These are phyloP conservation scores for Amphimallon solstitiale DNA, from an alignment of 2,888 invertebrate genomes.

Conservation along the genomic window DNA sequence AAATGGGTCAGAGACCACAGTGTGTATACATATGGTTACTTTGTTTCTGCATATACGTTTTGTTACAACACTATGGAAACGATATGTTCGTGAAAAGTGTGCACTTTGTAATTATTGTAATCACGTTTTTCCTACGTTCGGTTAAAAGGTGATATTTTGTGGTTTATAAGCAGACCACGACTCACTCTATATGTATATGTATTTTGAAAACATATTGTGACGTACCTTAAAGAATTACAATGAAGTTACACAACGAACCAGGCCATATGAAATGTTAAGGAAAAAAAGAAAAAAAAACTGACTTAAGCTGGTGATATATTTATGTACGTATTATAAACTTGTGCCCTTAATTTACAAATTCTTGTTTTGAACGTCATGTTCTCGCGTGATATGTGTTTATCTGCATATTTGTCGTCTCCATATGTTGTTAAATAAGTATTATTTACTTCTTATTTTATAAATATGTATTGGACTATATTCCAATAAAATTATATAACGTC, in stretches of 20 bases:
- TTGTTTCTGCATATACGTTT: background rate
- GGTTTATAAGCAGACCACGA: slow-evolving; percentile 3
- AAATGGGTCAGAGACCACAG: slow-evolving; percentile 13
- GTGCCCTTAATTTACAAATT: too few species aligned
- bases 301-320: slow-evolving; percentile 3
- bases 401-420: too few species aligned
- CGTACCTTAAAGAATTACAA: slow-evolving; percentile 20
- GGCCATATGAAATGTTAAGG: slow-evolving; percentile 21
- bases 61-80: background rate
- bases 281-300: slow-evolving; percentile 20
- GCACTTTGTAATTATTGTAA: slow-evolving; percentile 22
- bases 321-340: too few species aligned
- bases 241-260: slow-evolving; percentile 29
- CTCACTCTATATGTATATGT: background rate
- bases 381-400: too few species aligned
- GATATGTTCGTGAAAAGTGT: background rate
- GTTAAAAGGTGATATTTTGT: slow-evolving; percentile 6
- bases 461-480: too few species aligned
- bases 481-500: too few species aligned
- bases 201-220: slow-evolving; percentile 22
- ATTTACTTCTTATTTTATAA: too few species aligned
- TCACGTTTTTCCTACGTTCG: background rate
- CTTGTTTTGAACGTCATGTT: too few species aligned
- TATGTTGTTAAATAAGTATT: too few species aligned
- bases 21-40: background rate